Evolutionary conservation across 2,113 vertebrate species (phyloP).

Genomic region (Ceuthmochares aereus): DNA sequence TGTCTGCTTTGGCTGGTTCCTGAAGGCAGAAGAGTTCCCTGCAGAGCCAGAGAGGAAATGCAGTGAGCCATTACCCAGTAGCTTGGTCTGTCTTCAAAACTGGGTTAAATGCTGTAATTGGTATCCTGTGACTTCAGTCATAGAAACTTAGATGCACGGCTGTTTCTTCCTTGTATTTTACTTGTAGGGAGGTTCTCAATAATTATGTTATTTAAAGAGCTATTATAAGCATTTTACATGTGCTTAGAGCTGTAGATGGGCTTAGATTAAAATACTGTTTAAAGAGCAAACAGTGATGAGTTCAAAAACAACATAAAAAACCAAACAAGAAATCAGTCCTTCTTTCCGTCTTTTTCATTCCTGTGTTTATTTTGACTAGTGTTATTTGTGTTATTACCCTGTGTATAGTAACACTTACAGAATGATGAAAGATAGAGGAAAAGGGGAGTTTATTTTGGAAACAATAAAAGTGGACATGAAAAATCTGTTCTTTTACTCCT

Average conservation of each 20-base stretch:
- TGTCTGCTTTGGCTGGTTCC: background rate
- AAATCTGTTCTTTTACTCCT: background rate
- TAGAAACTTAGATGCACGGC: background rate
- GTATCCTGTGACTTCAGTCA: background rate
- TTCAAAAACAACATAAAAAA: background rate
- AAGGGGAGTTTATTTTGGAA: conserved; percentile 12
- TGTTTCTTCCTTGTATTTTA: background rate
- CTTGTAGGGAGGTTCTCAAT: background rate
- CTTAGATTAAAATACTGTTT: background rate
- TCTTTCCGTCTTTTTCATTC: background rate
- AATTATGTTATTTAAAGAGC: background rate
- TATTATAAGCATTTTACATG: background rate
- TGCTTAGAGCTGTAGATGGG: background rate
- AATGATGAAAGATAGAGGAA: background rate
- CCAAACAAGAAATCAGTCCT: background rate
- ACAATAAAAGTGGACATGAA: background rate
- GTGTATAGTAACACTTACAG: background rate
- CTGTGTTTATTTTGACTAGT: background rate
- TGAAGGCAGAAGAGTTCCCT: background rate
- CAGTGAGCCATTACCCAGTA: background rate
- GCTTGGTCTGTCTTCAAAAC: background rate
- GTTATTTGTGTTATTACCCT: background rate
- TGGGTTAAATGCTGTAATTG: background rate
- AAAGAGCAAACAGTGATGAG: background rate
- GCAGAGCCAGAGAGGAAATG: background rate